Evolutionary conservation across 2,888 invertebrate genomes (phyloP), one percentile per base, ranked within the genome.

Genomic region (Aleiodes testaceus): DNA sequence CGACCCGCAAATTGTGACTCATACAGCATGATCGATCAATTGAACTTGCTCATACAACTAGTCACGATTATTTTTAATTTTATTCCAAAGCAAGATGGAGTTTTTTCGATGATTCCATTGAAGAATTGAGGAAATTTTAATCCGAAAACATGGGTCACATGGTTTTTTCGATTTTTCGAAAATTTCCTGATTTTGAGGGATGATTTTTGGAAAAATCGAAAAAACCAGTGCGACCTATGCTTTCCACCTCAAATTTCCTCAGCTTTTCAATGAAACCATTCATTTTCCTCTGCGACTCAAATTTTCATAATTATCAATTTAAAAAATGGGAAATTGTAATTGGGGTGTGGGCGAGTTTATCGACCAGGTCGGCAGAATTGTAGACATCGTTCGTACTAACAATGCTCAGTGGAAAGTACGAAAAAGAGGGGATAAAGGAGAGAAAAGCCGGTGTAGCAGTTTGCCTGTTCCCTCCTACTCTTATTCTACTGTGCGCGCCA

Each of bases 281-380:
- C 3, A 36, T 36, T 36, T 36, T 6, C 3, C 3, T 4, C 22
- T 4, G 22, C 22, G 22, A 2, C 22, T 22, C 22, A 3, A 47
- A 14, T 47, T 47, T n/a, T 16, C 1, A 47, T 1, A 16, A 47
- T n/a, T 47, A 47, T 47, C n/a, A 47, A n/a, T 16, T n/a, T 14
- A 30, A 55, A 42, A 36, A 59, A 14, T 3, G 14, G 5, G 9
- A 42, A 7, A 59, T 16, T 36, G 14, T 6, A 16, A 78, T 75
- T 70, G 77, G 72, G 64, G 47, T 72, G 66, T 71, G 74, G 74
- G 74, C 73, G 74, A 72, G 78, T 72, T 78, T 80, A 80, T 80
- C 79, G 80, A 80, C 77, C 79, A 78, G 75, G 77, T 72, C 75
- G 75, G 74, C 47, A 50, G 75, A 68, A 73, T 69, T 73, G 74